Conservation (phyloP, 2,113 vertebrate species). For the Plectropomus leopardus region DNA sequence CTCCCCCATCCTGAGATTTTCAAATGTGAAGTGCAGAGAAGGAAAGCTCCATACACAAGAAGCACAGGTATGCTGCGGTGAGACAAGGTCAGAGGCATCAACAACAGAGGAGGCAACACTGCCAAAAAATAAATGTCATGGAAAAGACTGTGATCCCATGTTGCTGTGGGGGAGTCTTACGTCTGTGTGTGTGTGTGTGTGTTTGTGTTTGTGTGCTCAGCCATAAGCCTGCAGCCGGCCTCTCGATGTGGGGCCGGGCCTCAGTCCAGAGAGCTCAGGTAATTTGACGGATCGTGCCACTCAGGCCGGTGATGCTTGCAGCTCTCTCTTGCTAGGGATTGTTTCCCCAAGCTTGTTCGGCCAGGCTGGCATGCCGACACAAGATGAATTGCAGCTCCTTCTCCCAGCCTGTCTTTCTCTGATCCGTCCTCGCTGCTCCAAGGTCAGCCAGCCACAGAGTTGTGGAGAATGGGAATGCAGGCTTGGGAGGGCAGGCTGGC, state of each 20-base stretch:
- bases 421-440: constrained; percentile 77
- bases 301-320: constrained; percentile 66
- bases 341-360: constrained; percentile 83
- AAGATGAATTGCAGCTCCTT: constrained; percentile 81
- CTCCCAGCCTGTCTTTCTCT: constrained; percentile 73
- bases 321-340: constrained; percentile 75
- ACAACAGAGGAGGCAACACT: constrained; percentile 41
- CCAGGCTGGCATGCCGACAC: constrained; percentile 67
- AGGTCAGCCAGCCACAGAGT: constrained; percentile 81
- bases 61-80: background rate
- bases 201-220: constrained; percentile 34
- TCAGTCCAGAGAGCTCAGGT: constrained; percentile 79
- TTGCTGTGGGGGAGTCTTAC: constrained; percentile 25
- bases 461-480: constrained; percentile 57
- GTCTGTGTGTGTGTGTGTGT: constrained; percentile 15
- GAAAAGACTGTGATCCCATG: constrained; percentile 57
- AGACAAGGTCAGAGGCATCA: constrained; percentile 57
- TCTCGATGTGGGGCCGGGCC: constrained; percentile 56
- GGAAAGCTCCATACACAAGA: constrained; percentile 11
- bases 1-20: background rate
- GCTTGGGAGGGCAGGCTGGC: constrained; percentile 38
- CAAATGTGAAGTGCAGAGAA: constrained; percentile 3
- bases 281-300: constrained; percentile 81
- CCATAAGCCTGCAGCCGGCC: constrained; percentile 59
- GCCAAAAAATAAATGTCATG: constrained; percentile 72